Evolutionary conservation across 2,797 vertebrate genomes (phyloP), one percentile per base, ranked within the genome.

Genomic region (Danio aesculapii): DNA sequence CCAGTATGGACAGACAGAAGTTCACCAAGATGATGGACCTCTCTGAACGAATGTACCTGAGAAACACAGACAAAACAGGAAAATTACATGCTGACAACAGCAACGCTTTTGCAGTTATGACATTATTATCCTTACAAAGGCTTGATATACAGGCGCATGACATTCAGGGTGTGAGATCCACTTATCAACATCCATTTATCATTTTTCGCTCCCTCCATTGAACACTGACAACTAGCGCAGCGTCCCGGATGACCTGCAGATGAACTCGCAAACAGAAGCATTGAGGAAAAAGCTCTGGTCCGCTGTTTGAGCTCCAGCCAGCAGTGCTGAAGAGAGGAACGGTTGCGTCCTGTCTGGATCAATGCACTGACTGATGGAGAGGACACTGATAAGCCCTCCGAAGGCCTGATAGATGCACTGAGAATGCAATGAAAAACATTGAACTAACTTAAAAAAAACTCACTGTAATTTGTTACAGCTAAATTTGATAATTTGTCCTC

Each of bases 21-120:
- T 99, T 99, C 91, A 99, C 95, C 87, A 99, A 89, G 88, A 99
- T 99, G 92, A 99, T 98, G 85, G 97, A 99, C 88, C 98, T 96
- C 90, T 99, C 98, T 0, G 98, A 99, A 47, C 97, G 97, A 86
- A 99, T 99, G 81, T 98, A 99, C 92, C 98, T 99, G 84, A 30
- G 71, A 0, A 69, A 17, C 2, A 74, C n/a, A 74, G 17, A 66
- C 47, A 50, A 30, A n/a, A 39, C 2, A 10, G 10, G 14, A 19
- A 30, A 30, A 7, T 59, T 17, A 63, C 13, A 58, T 0, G 8
- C 19, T 57, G 53, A 41, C 10, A 73, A 30, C 30, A 3, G 30
- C 30, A 30, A 30, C 30, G 30, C 47, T 17, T 46, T 17, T 14
- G 4, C 46, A 63, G 47, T 75, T 50, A 49, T n/a, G 58, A 5